A percentile compares a stretch with the other conserved stretches of the same genome.
phyloP scores from a whole-genome alignment of 2,113 vertebrate genomes.

The Heptranchias perlo region DNA sequence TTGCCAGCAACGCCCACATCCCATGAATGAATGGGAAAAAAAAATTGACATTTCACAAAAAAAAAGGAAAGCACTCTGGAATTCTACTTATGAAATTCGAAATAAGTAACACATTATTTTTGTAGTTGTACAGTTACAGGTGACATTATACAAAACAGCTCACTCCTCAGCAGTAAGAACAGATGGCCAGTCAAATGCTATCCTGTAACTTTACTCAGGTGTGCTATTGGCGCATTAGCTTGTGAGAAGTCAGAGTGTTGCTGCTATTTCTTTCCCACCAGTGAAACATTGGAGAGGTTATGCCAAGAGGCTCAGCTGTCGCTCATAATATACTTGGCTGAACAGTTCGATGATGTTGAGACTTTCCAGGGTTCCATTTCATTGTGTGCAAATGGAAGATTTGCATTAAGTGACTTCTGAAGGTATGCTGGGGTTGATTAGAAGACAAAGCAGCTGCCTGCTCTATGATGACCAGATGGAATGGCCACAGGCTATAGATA shows the following conservation, averaged over 20 bases:
- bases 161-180: not conserved
- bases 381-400: not conserved
- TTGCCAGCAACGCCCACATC: no score
- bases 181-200: not conserved
- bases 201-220: slow-evolving; percentile 13
- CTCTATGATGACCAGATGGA: slow-evolving; percentile 24
- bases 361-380: slow-evolving; percentile 10
- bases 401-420: not conserved
- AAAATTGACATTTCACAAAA: slow-evolving; percentile 3
- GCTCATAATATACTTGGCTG: not conserved
- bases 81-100: not conserved
- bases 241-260: not conserved
- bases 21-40: no score
- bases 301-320: slow-evolving; percentile 6
- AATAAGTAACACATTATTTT: not conserved
- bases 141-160: not conserved
- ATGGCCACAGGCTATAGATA: slow-evolving; percentile 30
- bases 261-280: not conserved
- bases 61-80: not conserved
- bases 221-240: not conserved
- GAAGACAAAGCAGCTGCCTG: slow-evolving; percentile 18
- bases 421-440: not conserved
- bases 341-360: not conserved
- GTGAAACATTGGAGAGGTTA: not conserved
- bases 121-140: not conserved